Percentiles rank a stretch among this genome's conserved stretches.
phyloP scores from a whole-genome alignment of 2,888 invertebrate genomes.

The Tiphia femorata region DNA sequence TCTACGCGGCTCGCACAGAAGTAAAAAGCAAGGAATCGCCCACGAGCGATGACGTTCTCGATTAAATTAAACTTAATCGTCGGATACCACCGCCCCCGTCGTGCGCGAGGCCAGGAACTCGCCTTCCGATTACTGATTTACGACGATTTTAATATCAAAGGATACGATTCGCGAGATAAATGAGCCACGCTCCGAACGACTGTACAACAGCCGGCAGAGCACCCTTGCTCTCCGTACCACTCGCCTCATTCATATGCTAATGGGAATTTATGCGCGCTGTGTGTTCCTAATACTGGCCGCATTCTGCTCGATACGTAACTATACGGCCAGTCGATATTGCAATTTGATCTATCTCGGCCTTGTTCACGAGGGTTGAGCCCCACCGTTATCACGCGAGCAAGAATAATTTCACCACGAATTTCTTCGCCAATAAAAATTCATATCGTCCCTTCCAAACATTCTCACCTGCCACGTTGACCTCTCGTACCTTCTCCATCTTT shows the following conservation, averaged over 20 bases:
- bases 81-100: too few relatives aligned
- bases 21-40: too few relatives aligned
- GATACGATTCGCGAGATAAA: conserved; percentile 17
- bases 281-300: conserved; percentile 16
- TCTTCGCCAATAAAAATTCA: too few relatives aligned
- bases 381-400: not conserved
- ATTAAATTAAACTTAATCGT: too few relatives aligned
- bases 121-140: conserved; percentile 21
- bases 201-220: not conserved
- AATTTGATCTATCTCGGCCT: conserved; percentile 14
- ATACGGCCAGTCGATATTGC: conserved; percentile 6
- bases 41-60: too few relatives aligned
- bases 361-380: not conserved
- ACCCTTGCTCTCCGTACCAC: not conserved
- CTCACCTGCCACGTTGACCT: too few relatives aligned
- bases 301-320: conserved; percentile 6
- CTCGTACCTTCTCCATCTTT: too few relatives aligned
- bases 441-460: too few relatives aligned
- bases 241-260: conserved; percentile 35
- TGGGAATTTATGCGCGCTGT: conserved; percentile 34
- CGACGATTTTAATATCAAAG: conserved; percentile 30
- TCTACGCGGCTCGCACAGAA: too few relatives aligned
- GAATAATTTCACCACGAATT: too few relatives aligned
- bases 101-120: too few relatives aligned
- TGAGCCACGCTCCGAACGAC: conserved; percentile 6